Base-by-base conservation (phyloP, 1,140 invertebrate genomes). In the Achatina immaculata region DNA sequence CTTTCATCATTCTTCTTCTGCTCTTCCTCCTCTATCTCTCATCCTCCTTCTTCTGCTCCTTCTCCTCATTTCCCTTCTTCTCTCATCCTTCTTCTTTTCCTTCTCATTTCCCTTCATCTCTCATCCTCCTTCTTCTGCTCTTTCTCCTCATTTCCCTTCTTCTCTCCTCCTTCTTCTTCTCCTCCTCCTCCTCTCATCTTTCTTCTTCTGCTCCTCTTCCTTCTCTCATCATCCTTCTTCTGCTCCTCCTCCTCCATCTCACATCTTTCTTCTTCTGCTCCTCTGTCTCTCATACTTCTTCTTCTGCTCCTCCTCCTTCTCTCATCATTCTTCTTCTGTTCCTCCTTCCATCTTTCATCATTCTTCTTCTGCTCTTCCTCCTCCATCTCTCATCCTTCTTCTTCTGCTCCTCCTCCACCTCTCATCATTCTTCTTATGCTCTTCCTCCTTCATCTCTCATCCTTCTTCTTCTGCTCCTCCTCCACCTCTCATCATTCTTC, bases 141-240 rank as follows among this genome's bases (percentile, higher is more conserved):
- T 72, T 34, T 72, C 69, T 72, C 69, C 36, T 34, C 36, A 11
- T 72, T 34, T 72, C 69, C 36, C 69, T 72, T 34, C 36, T 34
- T 38, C 69, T 72, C 36, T 72, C 69, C 34, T 24, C n/a, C 62
- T 66, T 66, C 34, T 66, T 66, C 62, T 66, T 66, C 62, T 66
- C n/a, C n/a, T n/a, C n/a, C n/a, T n/a, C 62, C n/a, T 66, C 62
- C n/a, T 66, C n/a, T 66, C n/a, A 7, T 66, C n/a, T 36, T 66
- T 66, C 62, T 66, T 66, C 62, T 66, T 66, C 62, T 48, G n/a
- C 19, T 19, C 19, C 19, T 19, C 19, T 48, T 19, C 19, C 19
- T 19, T 48, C 19, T 19, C 19, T 48, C 45, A 11, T 48, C 45
- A 11, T 48, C 45, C 19, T 48, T 19, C 19, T 48, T 19, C 7